Conservation (phyloP, 1,140 invertebrate genomes). For the Danaus plexippus region DNA sequence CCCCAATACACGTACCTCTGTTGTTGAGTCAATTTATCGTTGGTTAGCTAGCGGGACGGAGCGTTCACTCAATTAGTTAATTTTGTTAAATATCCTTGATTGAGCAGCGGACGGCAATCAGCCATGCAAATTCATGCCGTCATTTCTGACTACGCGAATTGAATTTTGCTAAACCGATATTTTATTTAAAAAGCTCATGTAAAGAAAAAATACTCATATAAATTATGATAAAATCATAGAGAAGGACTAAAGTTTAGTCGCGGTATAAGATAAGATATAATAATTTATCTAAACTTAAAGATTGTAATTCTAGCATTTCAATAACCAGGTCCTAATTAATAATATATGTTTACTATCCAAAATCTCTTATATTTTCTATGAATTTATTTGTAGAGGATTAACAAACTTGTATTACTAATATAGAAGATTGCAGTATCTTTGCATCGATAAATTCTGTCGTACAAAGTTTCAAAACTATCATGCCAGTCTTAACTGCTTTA, state of each 20-base stretch:
- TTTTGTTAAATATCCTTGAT: slow-evolving; percentile 71
- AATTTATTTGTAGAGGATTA: too few species aligned
- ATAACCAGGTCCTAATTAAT: too few species aligned
- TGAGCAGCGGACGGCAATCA: slow-evolving; percentile 67
- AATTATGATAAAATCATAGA: not conserved
- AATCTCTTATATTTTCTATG: too few species aligned
- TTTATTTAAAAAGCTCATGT: not conserved
- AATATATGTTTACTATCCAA: too few species aligned
- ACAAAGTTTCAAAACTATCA: slow-evolving; percentile 13
- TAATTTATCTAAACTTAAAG: too few species aligned
- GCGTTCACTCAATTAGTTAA: slow-evolving; percentile 68
- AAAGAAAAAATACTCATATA: not conserved
- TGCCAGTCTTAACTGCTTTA: slow-evolving; percentile 7
- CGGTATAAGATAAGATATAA: not conserved
- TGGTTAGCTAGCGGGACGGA: slow-evolving; percentile 44
- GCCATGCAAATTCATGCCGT: slow-evolving; percentile 62
- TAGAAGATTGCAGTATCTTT: slow-evolving; percentile 4
- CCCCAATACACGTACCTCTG: slow-evolving; percentile 49
- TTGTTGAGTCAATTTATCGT: slow-evolving; percentile 56
- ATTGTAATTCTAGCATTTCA: too few species aligned
- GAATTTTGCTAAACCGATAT: slow-evolving; percentile 40
- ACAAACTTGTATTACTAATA: slow-evolving; percentile 1
- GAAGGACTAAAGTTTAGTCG: not conserved
- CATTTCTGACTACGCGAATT: slow-evolving; percentile 47
- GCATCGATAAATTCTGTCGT: slow-evolving; percentile 7